Percentiles rank a stretch among this genome's conserved stretches.
Evolutionary conservation across 2,888 invertebrate genomes (phyloP).

Genomic region (Pseudeuparius sepicola): DNA sequence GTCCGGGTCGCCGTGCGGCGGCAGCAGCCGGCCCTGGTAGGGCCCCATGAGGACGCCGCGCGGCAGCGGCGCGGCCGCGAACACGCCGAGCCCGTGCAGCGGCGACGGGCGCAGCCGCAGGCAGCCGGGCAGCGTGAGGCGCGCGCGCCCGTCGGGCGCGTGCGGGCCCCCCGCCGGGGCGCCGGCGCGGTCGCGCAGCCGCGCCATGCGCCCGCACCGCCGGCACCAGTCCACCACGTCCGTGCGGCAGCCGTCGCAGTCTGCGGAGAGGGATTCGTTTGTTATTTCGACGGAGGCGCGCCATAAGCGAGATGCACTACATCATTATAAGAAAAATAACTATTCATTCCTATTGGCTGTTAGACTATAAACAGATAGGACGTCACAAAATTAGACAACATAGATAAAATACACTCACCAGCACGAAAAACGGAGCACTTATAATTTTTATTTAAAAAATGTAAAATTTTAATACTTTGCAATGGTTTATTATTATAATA

Average conservation of each 20-base stretch:
- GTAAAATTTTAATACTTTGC: no score
- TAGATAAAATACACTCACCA: no score
- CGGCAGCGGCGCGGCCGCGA: conserved; percentile 20
- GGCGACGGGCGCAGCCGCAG: conserved; percentile 22
- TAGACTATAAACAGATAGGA: no score
- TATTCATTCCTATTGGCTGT: no score
- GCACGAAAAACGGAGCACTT: no score
- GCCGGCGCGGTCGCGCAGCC: conserved; percentile 18
- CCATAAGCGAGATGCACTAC: no score
- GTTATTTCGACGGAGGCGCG: no score
- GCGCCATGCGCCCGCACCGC: conserved; percentile 21
- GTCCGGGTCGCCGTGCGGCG: conserved; percentile 14
- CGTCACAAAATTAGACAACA: no score
- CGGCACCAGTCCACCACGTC: conserved; percentile 23
- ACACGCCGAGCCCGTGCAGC: conserved; percentile 27
- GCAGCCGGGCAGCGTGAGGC: conserved; percentile 23
- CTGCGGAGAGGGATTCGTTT: no score
- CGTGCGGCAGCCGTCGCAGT: conserved; percentile 23
- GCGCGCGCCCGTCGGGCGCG: conserved; percentile 25
- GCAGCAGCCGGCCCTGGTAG: conserved; percentile 24
- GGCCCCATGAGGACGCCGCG: conserved; percentile 26
- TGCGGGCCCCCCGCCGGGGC: conserved; percentile 19
- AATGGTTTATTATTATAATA: no score
- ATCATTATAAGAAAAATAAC: no score
- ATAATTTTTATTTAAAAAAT: no score